phyloP scores from a whole-genome alignment of 2,797 vertebrate species.

The Danio tinwini region DNA sequence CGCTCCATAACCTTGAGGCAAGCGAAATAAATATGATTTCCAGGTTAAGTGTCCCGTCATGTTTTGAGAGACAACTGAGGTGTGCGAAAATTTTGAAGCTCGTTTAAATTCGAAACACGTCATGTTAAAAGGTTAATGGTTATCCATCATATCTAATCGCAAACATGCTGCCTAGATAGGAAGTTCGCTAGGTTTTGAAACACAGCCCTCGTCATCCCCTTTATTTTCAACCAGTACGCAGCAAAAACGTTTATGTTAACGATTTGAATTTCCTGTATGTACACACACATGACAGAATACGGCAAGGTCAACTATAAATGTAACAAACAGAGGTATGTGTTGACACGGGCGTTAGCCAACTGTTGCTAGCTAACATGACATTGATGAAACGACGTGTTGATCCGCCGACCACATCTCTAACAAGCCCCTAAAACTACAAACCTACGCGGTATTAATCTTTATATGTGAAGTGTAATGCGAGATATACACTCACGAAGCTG shows the following conservation, averaged over 20 bases:
- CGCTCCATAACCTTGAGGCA: neutral
- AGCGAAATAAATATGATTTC: neutral
- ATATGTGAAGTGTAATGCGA: neutral
- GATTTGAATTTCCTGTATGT: neutral
- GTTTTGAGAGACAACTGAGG: neutral
- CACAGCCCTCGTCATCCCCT: neutral
- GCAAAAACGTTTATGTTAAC: neutral
- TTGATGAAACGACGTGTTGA: conserved; percentile 62
- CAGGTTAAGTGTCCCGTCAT: neutral
- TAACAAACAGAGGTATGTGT: neutral
- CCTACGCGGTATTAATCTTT: neutral
- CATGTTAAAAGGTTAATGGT: neutral
- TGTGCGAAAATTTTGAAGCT: neutral
- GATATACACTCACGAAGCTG: neutral
- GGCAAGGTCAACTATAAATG: neutral
- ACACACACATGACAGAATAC: neutral
- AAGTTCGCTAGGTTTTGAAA: neutral
- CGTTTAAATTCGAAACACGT: neutral
- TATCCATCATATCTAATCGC: neutral
- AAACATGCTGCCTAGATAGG: neutral
- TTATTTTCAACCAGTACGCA: neutral
- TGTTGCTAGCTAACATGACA: conserved; percentile 56
- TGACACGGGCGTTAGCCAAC: conserved; percentile 49
- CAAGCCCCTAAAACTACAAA: neutral
- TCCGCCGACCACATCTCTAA: conserved; percentile 46